Conservation (phyloP, 2,113 vertebrate genomes). For the Sapajus apella region DNA sequence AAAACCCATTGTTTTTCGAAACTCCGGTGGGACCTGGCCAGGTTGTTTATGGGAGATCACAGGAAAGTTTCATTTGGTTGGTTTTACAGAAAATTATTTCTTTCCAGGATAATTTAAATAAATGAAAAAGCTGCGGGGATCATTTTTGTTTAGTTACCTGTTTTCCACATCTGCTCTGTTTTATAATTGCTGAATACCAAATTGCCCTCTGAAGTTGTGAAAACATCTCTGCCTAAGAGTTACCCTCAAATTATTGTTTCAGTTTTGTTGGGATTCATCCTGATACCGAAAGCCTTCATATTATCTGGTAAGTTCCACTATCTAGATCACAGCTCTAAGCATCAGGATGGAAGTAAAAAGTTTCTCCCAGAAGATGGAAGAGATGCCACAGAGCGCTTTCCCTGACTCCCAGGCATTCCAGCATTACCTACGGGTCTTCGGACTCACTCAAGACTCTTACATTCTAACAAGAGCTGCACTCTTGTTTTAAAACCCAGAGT, state of each 20-base stretch:
- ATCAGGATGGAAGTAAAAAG: not conserved
- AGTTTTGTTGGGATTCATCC: not conserved
- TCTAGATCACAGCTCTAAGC: not conserved
- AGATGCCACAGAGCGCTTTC: not conserved
- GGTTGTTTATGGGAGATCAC: not conserved
- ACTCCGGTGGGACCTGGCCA: not conserved
- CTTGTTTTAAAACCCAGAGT: slow-evolving; percentile 36
- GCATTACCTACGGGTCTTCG: not conserved
- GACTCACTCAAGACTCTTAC: not conserved
- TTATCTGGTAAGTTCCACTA: not conserved
- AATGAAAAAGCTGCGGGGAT: not conserved
- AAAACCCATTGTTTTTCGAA: slow-evolving; percentile 46
- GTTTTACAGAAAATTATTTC: slow-evolving; percentile 1
- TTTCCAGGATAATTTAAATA: slow-evolving; percentile 18
- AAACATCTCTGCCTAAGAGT: not conserved
- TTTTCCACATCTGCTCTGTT: not conserved
- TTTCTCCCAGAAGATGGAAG: not conserved
- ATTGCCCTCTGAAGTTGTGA: not conserved
- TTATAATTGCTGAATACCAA: not conserved
- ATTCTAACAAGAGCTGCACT: not conserved
- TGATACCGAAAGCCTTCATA: not conserved
- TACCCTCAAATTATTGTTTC: not conserved
- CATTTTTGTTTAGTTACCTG: not conserved
- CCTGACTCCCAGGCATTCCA: not conserved
- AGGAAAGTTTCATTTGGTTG: slow-evolving; percentile 15